Evolutionary conservation across 2,113 vertebrate genomes (phyloP).

Genomic region (Lipophrys pholis): DNA sequence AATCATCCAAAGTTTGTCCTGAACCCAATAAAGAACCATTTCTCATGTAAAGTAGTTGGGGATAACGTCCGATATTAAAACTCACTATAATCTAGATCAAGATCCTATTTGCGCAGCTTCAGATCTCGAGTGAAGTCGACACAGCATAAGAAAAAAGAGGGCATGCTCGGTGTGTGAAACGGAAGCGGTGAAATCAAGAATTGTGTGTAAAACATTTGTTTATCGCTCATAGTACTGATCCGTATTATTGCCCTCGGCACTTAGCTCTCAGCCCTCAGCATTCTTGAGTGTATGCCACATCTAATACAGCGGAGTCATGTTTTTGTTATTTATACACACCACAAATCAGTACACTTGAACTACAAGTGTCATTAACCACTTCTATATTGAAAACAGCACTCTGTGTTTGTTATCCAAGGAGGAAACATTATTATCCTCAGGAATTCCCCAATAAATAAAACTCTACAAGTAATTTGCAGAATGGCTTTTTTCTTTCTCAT

Average conservation of each 20-base stretch:
- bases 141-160: neutral
- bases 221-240: neutral
- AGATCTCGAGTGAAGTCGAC: neutral
- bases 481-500: slow-evolving; percentile 3
- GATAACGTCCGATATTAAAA: too few relatives aligned
- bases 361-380: neutral
- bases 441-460: neutral
- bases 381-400: neutral
- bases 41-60: neutral
- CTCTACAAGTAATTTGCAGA: neutral
- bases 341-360: neutral
- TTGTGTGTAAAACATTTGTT: neutral
- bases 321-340: neutral
- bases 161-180: neutral
- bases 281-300: neutral
- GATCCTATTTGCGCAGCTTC: neutral
- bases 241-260: neutral
- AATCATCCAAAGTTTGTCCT: neutral
- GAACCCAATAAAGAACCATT: neutral
- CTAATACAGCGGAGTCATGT: neutral
- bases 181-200: neutral
- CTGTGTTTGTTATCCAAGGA: neutral
- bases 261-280: neutral
- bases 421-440: neutral
- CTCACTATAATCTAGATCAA: neutral